phyloP scores from a whole-genome alignment of 2,797 vertebrate genomes.

The Merluccius polli region DNA sequence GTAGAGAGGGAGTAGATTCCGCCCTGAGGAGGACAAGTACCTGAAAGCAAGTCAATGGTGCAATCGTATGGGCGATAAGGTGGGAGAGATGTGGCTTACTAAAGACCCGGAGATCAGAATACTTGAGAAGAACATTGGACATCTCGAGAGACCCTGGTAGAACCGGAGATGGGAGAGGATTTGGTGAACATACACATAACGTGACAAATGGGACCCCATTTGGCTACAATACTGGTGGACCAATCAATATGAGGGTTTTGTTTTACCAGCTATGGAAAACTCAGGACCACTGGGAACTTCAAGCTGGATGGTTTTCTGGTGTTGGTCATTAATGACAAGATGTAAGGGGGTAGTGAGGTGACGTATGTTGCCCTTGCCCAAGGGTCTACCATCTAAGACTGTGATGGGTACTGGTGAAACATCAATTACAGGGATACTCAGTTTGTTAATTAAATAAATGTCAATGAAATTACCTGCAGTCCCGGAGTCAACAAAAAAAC shows the following conservation, averaged over 20 bases:
- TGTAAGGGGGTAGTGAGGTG: too few species aligned
- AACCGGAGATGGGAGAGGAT: not conserved
- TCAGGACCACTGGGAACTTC: not conserved
- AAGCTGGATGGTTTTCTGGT: too few species aligned
- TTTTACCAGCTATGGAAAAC: not conserved
- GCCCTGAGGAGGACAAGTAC: not conserved
- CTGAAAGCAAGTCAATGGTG: not conserved
- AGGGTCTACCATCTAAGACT: too few species aligned
- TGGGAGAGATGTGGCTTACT: not conserved
- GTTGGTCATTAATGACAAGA: too few species aligned
- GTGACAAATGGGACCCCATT: not conserved
- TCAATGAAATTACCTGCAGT: too few species aligned
- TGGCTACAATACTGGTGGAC: not conserved
- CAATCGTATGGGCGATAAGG: not conserved
- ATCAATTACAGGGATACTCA: too few species aligned
- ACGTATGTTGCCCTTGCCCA: too few species aligned
- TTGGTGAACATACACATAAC: not conserved
- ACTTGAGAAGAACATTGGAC: not conserved
- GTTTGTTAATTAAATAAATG: too few species aligned
- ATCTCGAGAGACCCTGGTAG: too few species aligned
- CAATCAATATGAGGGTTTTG: not conserved
- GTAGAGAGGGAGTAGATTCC: not conserved
- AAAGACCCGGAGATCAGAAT: not conserved
- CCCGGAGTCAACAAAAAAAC: too few species aligned
- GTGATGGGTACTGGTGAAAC: too few species aligned